Evolutionary conservation across 1,140 invertebrate species (phyloP).

Genomic region (Atta texana): DNA sequence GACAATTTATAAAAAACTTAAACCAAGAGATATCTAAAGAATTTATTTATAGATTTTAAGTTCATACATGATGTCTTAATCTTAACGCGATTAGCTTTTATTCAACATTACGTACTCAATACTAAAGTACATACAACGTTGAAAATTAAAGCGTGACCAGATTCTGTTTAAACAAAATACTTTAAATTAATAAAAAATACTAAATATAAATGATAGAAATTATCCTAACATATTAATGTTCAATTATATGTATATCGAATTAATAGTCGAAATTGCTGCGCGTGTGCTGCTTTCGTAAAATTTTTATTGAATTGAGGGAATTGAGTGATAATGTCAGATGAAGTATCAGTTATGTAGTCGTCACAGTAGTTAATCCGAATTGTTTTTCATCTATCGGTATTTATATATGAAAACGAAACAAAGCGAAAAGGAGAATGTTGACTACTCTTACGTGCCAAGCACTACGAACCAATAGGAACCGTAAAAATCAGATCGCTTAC

Average conservation of each 20-base stretch:
- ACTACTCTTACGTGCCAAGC: background rate
- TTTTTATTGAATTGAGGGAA: background rate
- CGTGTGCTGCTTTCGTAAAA: background rate
- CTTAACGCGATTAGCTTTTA: background rate
- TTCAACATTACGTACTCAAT: background rate
- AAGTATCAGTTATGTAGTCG: background rate
- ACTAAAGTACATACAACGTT: background rate
- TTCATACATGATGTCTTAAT: background rate
- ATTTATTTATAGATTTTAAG: background rate
- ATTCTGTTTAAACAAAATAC: background rate
- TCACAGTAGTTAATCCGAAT: background rate
- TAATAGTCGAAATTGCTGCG: background rate
- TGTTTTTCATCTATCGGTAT: background rate
- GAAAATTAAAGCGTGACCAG: background rate
- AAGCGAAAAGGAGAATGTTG: background rate
- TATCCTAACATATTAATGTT: background rate
- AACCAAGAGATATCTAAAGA: background rate
- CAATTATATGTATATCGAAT: background rate
- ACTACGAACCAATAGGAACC: background rate
- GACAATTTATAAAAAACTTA: background rate
- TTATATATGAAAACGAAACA: background rate
- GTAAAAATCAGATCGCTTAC: constrained; percentile 25
- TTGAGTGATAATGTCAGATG: background rate
- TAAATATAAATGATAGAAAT: background rate
- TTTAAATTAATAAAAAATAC: background rate